Base-by-base conservation (phyloP, 1,140 invertebrate species). In the Hyposmocoma kahamanoa region DNA sequence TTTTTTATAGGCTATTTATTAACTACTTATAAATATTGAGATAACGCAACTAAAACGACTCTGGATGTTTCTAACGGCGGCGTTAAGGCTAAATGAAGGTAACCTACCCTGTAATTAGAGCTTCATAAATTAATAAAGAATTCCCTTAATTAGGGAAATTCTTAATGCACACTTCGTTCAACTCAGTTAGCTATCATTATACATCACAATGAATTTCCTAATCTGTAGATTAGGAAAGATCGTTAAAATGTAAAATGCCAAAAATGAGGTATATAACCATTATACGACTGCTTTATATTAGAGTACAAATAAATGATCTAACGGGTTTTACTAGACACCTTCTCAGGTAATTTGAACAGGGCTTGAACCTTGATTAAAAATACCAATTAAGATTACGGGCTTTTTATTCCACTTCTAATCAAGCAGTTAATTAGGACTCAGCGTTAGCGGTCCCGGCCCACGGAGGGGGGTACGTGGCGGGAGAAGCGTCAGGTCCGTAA, bases 401-500 rank as follows among this genome's bases (percentile, higher is more conserved):
- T 76, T 76, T 76, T 72, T 72, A 74, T 76, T 72, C 55, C 53
- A 62, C 50, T 70, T 72, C 62, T 76, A 76, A 70, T 76, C 67
- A 78, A 74, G 61, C 67, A 74, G 65, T 78, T 81, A 76, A 74
- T 78, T 78, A 74, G 68, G 65, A 70, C 68, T 75, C 70, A 70
- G 59, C 59, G 59, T 67, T 49, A 57, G 52, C 56, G 45, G 32
- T 15, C 32, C 32, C 3, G 32, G 32, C 32, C 32, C 49, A 32
- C 45, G 39, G n/a, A n/a, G n/a, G n/a, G n/a, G n/a, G n/a, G n/a
- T n/a, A n/a, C n/a, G n/a, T n/a, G n/a, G n/a, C n/a, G n/a, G n/a
- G n/a, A n/a, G n/a, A n/a, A n/a, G n/a, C n/a, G n/a, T n/a, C n/a
- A n/a, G n/a, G n/a, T n/a, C n/a, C n/a, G n/a, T n/a, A n/a, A n/a